Conservation (phyloP, 2,113 vertebrate species). For the Notothenia rossii region DNA sequence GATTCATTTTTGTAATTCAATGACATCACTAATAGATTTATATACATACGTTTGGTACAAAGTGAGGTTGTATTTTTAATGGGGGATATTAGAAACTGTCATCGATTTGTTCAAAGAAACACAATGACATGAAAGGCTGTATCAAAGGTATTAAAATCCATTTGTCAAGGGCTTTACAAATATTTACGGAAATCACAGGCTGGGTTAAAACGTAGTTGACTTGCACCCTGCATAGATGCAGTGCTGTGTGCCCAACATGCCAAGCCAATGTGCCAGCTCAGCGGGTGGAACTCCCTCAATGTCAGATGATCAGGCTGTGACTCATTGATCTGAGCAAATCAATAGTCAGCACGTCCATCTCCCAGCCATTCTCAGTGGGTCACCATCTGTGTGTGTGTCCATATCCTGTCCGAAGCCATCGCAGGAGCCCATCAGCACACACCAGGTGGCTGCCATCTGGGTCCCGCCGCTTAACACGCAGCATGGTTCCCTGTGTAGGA, state of each 20-base stretch:
- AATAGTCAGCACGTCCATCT: slow-evolving; percentile 77
- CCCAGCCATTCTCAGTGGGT: slow-evolving; percentile 61
- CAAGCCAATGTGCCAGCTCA: slow-evolving; percentile 57
- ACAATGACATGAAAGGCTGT: slow-evolving; percentile 3
- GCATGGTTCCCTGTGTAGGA: slow-evolving; percentile 70
- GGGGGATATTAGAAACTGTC: too few species aligned
- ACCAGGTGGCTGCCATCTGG: slow-evolving; percentile 82
- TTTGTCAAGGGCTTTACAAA: slow-evolving; percentile 22
- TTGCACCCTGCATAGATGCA: slow-evolving; percentile 22
- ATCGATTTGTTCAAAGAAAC: neutral
- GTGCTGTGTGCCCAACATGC: slow-evolving; percentile 48
- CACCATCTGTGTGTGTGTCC: slow-evolving; percentile 77
- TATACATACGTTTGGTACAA: too few species aligned
- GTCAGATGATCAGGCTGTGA: slow-evolving; percentile 79
- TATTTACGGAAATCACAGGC: slow-evolving; percentile 21
- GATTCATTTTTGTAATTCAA: too few species aligned
- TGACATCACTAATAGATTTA: too few species aligned
- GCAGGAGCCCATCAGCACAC: slow-evolving; percentile 71
- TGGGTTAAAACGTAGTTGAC: slow-evolving; percentile 31
- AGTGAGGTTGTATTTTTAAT: neutral
- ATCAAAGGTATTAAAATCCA: slow-evolving; percentile 8
- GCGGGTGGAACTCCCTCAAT: slow-evolving; percentile 59
- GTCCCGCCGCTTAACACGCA: slow-evolving; percentile 72
- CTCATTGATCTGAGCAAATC: slow-evolving; percentile 82
- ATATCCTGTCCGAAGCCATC: slow-evolving; percentile 66